A percentile compares a stretch with the other conserved stretches of the same genome.
These are phyloP conservation scores for Drosophila mercatorum DNA, from an alignment of 2,888 invertebrate species.

Conservation along the genomic window DNA sequence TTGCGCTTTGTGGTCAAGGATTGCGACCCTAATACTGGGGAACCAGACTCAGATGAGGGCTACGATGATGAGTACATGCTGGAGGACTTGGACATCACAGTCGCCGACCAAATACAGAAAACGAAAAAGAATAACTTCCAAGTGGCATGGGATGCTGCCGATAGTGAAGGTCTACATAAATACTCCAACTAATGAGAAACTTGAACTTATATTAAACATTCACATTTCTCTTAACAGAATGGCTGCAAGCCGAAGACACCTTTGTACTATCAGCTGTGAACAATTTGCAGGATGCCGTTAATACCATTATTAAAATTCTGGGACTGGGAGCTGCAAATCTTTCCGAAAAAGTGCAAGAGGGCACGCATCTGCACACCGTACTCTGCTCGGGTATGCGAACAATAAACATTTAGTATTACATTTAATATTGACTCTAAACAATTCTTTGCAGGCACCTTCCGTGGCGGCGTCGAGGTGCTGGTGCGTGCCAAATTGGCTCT, in stretches of 20 bases:
- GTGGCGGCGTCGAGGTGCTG: constrained; percentile 95
- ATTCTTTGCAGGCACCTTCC: constrained; percentile 89
- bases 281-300: constrained; percentile 92
- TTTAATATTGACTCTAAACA: not conserved
- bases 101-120: constrained; percentile 94
- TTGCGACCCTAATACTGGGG: constrained; percentile 97
- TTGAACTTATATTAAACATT: not conserved
- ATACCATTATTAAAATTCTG: constrained; percentile 92
- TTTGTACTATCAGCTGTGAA: constrained; percentile 93
- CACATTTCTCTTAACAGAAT: constrained; percentile 68
- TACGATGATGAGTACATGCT: constrained; percentile 98
- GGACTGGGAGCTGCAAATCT: constrained; percentile 94
- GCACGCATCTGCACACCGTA: constrained; percentile 92
- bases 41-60: constrained; percentile 97
- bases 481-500: constrained; percentile 92
- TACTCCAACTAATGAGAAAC: not conserved
- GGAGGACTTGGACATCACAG: constrained; percentile 94
- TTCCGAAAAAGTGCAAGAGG: constrained; percentile 92
- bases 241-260: constrained; percentile 94
- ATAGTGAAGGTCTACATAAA: constrained; percentile 85
- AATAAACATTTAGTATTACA: not conserved
- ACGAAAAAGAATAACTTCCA: constrained; percentile 91
- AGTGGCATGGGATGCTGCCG: constrained; percentile 91
- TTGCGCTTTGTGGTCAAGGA: constrained; percentile 97
- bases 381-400: constrained; percentile 89